These are phyloP conservation scores for Scolopax bukidnonensis DNA, from an alignment of 2,797 vertebrate genomes.

Conservation along the genomic window DNA sequence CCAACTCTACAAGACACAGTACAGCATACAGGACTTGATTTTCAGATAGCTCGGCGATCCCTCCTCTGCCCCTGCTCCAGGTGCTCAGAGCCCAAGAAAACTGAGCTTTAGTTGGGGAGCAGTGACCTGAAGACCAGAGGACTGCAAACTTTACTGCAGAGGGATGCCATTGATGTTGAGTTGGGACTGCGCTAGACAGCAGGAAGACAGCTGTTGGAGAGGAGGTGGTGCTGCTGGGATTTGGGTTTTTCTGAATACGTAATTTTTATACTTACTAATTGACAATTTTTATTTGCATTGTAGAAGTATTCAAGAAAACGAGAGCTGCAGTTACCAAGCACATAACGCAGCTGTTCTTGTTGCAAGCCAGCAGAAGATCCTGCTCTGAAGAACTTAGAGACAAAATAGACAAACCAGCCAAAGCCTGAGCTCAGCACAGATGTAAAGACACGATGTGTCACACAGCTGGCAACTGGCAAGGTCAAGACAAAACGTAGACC, in stretches of 20 bases:
- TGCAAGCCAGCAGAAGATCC: not conserved
- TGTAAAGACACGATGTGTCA: not conserved
- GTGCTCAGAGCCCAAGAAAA: not conserved
- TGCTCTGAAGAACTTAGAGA: not conserved
- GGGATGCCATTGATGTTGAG: not conserved
- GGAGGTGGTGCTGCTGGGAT: not conserved
- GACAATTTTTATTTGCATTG: not conserved
- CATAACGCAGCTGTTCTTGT: not conserved
- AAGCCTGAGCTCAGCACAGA: not conserved
- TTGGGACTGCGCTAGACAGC: not conserved
- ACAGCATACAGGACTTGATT: not conserved
- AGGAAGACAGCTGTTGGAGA: not conserved
- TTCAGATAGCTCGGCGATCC: not conserved
- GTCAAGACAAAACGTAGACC: not conserved
- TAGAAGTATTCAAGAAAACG: not conserved
- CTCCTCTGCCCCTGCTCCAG: not conserved
- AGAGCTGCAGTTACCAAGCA: not conserved
- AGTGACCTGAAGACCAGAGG: not conserved
- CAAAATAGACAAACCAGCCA: not conserved
- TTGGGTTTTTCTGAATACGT: not conserved
- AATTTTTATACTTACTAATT: not conserved
- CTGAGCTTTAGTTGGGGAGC: not conserved
- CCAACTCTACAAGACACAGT: not conserved
- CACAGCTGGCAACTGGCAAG: not conserved
- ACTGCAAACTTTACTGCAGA: not conserved